A percentile compares a stretch with the other conserved stretches of the same genome.
These are phyloP conservation scores for Grantiella picta DNA, from an alignment of 2,113 vertebrate genomes.

Conservation along the genomic window DNA sequence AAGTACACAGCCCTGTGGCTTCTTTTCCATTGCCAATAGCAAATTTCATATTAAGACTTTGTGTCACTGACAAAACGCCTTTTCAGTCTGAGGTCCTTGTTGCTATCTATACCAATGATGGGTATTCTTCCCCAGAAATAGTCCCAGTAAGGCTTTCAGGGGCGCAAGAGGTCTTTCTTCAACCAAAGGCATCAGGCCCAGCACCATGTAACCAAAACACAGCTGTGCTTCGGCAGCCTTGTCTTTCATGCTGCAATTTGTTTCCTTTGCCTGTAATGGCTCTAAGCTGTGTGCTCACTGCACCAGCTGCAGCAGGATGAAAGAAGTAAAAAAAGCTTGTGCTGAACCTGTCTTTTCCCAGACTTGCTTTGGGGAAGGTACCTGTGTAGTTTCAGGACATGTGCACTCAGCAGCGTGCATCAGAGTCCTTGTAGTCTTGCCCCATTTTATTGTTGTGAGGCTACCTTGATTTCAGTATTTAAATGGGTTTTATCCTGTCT, in stretches of 20 bases:
- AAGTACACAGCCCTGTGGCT: background rate
- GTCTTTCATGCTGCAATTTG: background rate
- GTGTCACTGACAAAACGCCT: background rate
- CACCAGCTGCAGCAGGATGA: background rate
- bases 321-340: background rate
- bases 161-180: background rate
- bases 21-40: background rate
- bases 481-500: background rate
- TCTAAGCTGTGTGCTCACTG: background rate
- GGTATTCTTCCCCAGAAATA: background rate
- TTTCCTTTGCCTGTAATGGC: background rate
- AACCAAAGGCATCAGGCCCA: background rate
- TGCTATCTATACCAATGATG: background rate
- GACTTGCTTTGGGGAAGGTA: background rate
- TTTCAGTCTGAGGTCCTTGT: background rate
- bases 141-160: background rate
- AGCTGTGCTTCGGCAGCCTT: background rate
- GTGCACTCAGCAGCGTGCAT: background rate
- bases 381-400: background rate
- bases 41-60: background rate
- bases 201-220: background rate
- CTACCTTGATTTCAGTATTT: background rate
- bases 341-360: background rate
- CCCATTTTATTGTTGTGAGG: background rate
- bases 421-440: background rate